These are phyloP conservation scores for Magallana gigas DNA, from an alignment of 1,140 invertebrate species.

Conservation along the genomic window DNA sequence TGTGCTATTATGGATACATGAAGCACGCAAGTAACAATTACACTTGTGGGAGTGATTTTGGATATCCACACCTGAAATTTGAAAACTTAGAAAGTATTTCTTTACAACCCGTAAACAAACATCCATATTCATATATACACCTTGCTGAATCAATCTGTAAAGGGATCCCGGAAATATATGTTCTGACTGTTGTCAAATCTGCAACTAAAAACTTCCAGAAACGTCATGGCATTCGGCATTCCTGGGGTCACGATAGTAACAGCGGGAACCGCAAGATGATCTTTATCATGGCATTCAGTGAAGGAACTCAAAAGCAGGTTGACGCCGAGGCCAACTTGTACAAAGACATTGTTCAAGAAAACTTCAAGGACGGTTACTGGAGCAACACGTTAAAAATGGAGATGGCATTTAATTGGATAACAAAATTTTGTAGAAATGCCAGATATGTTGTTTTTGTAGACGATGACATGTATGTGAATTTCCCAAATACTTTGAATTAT, in stretches of 20 bases:
- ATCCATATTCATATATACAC: background rate
- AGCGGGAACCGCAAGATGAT: background rate
- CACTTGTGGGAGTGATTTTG: background rate
- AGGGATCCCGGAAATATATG: background rate
- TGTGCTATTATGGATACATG: slow-evolving; percentile 9
- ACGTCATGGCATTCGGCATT: slow-evolving; percentile 20
- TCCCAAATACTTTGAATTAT: slow-evolving; percentile 4
- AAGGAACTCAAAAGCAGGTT: background rate
- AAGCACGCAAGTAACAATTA: background rate
- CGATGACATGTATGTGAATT: slow-evolving; percentile 47
- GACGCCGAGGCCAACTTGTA: slow-evolving; percentile 35
- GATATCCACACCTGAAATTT: background rate
- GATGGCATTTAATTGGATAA: slow-evolving; percentile 50
- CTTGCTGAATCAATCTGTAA: background rate
- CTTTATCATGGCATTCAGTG: slow-evolving; percentile 30
- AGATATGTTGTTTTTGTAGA: slow-evolving; percentile 48
- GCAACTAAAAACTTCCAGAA: slow-evolving; percentile 27
- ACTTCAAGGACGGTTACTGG: slow-evolving; percentile 48
- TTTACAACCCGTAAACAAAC: background rate
- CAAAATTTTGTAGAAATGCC: slow-evolving; percentile 41
- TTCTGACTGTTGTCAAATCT: slow-evolving; percentile 41
- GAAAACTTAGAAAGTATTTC: background rate
- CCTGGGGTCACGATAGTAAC: slow-evolving; percentile 37
- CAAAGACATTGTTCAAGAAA: slow-evolving; percentile 50
- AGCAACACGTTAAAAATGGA: slow-evolving; percentile 53